These are phyloP conservation scores for Adelphocoris suturalis DNA, from an alignment of 2,888 invertebrate species.

Conservation along the genomic window DNA sequence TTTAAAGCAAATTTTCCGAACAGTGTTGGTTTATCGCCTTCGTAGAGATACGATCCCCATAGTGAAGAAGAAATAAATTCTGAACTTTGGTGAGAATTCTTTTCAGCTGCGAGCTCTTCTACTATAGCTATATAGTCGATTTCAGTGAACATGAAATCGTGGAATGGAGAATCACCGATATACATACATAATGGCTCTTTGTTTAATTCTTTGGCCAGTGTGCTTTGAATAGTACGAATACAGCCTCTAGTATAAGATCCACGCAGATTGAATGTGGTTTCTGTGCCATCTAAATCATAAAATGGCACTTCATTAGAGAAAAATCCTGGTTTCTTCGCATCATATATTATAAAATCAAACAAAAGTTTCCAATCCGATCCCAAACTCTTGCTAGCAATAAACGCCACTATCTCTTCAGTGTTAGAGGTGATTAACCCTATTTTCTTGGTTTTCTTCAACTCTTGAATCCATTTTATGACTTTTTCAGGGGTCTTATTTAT, in stretches of 20 bases:
- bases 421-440: constrained; percentile 86
- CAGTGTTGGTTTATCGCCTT: constrained; percentile 54
- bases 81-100: constrained; percentile 74
- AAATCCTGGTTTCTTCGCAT: constrained; percentile 87
- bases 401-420: constrained; percentile 84
- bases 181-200: constrained; percentile 83
- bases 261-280: neutral
- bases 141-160: constrained; percentile 83
- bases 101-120: constrained; percentile 85
- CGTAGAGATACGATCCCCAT: constrained; percentile 71
- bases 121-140: constrained; percentile 85
- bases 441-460: constrained; percentile 81
- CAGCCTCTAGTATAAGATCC: constrained; percentile 15
- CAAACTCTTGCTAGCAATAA: constrained; percentile 83
- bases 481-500: constrained; percentile 81
- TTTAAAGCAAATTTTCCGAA: constrained; percentile 60
- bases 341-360: constrained; percentile 84
- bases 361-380: constrained; percentile 83
- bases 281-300: constrained; percentile 77
- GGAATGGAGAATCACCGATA: constrained; percentile 88
- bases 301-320: constrained; percentile 83
- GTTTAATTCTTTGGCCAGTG: constrained; percentile 77
- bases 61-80: constrained; percentile 65
- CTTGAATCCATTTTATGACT: constrained; percentile 82
- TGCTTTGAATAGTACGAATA: neutral